These are phyloP conservation scores for Anticlea derivata DNA, from an alignment of 2,888 invertebrate genomes.

Conservation along the genomic window DNA sequence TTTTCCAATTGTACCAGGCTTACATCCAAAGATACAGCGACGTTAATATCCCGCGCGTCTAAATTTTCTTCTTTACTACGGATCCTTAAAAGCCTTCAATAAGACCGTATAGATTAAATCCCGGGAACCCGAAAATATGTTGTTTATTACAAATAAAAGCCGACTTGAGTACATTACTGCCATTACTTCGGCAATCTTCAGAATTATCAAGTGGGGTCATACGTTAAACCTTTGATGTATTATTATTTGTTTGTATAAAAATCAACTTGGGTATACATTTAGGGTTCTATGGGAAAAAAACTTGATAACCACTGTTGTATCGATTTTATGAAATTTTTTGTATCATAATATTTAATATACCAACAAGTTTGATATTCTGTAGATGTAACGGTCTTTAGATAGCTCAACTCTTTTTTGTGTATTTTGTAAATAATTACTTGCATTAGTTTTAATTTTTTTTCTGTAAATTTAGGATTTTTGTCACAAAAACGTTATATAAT, in stretches of 20 bases:
- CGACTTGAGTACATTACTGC: slow-evolving; percentile 57
- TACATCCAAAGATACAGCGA: too few relatives aligned
- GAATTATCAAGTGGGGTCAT: slow-evolving; percentile 48
- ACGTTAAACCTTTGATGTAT: slow-evolving; percentile 72
- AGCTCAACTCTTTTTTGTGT: too few relatives aligned
- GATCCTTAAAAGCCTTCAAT: slow-evolving; percentile 39
- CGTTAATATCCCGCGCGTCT: too few relatives aligned
- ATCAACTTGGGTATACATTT: slow-evolving; percentile 47
- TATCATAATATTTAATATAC: too few relatives aligned
- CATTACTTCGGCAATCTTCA: slow-evolving; percentile 57
- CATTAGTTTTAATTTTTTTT: too few relatives aligned
- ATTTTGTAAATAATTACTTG: too few relatives aligned
- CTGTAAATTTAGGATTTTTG: too few relatives aligned
- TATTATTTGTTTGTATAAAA: slow-evolving; percentile 71
- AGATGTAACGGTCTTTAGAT: too few relatives aligned
- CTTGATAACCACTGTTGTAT: background rate
- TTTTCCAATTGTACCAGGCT: too few relatives aligned
- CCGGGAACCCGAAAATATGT: slow-evolving; percentile 60
- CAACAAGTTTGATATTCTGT: too few relatives aligned
- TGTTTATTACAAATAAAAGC: slow-evolving; percentile 72
- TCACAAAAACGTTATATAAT: too few relatives aligned
- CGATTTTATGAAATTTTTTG: too few relatives aligned
- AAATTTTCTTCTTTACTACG: slow-evolving; percentile 23
- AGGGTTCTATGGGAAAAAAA: slow-evolving; percentile 37
- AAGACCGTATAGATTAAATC: slow-evolving; percentile 43